A percentile compares a stretch with the other conserved stretches of the same genome.
Conservation (phyloP, 2,888 invertebrate genomes). For the Ptychoptera contaminata region DNA sequence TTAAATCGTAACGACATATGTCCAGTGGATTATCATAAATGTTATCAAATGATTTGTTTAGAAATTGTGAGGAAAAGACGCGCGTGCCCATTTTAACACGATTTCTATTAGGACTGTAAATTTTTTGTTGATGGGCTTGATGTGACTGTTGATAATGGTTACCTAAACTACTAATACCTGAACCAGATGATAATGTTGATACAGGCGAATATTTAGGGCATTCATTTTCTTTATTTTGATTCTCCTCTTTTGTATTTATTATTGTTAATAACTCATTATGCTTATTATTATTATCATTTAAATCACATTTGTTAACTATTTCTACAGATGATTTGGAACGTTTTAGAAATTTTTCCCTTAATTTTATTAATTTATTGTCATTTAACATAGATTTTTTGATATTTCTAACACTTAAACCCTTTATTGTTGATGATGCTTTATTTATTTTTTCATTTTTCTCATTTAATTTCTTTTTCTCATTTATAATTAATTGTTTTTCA, state of each 20-base stretch:
- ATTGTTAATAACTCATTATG: constrained; percentile 21
- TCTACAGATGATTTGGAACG: constrained; percentile 13
- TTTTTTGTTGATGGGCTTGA: neutral
- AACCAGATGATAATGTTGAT: constrained; percentile 5
- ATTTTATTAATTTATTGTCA: constrained; percentile 12
- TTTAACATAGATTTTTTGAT: constrained; percentile 15
- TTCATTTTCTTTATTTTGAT: constrained; percentile 54
- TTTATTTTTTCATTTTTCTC: constrained; percentile 10
- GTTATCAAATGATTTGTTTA: constrained; percentile 15
- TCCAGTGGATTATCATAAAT: constrained; percentile 10
- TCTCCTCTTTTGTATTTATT: constrained; percentile 28
- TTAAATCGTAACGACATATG: constrained; percentile 8
- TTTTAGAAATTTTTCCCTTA: constrained; percentile 12
- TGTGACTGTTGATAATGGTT: neutral
- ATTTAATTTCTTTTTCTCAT: neutral
- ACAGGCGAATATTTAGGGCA: constrained; percentile 29
- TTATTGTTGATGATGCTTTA: constrained; percentile 9
- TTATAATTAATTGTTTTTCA: neutral
- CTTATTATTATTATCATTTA: constrained; percentile 20
- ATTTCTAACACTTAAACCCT: constrained; percentile 12
- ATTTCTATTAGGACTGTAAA: constrained; percentile 35
- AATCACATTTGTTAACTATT: neutral
- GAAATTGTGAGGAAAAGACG: constrained; percentile 32
- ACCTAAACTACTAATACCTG: neutral
- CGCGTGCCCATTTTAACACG: constrained; percentile 63